These are phyloP conservation scores for Galendromus occidentalis DNA, from an alignment of 1,140 invertebrate genomes.

Conservation along the genomic window DNA sequence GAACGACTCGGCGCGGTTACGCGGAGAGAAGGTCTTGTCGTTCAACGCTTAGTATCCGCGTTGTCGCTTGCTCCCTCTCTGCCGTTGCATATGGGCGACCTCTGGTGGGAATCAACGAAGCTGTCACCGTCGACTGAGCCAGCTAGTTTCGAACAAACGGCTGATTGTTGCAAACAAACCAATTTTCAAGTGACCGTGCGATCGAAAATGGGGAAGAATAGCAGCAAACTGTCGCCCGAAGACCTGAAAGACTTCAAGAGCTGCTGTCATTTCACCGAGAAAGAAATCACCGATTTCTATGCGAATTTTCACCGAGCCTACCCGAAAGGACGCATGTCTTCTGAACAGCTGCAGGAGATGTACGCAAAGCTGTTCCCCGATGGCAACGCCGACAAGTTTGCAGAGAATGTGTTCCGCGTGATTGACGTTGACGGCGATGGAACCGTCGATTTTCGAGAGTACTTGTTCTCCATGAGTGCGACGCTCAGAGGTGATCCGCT, in stretches of 20 bases:
- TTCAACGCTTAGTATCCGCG: no score
- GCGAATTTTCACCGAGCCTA: constrained; percentile 3
- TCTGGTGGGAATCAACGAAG: no score
- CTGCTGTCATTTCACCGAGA: constrained; percentile 1
- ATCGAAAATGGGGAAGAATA: neutral
- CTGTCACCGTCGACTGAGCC: no score
- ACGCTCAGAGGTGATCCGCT: constrained; percentile 4
- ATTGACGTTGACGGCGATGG: neutral
- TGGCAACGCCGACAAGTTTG: constrained; percentile 9
- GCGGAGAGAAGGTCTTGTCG: no score
- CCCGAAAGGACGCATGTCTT: neutral
- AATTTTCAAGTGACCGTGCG: no score
- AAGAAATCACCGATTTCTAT: neutral
- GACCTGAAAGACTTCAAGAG: constrained; percentile 2
- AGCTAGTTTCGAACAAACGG: no score
- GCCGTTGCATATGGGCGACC: no score
- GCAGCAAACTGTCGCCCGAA: neutral
- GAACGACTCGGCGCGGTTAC: no score
- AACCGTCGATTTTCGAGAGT: neutral
- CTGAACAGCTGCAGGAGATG: constrained; percentile 4
- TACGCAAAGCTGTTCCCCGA: constrained; percentile 9
- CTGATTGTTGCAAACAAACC: no score
- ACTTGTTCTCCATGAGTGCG: neutral
- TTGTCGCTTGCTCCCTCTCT: no score
- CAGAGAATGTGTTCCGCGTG: neutral